These are phyloP conservation scores for Cryptocephalus primarius DNA, from an alignment of 2,888 invertebrate genomes.

Conservation along the genomic window DNA sequence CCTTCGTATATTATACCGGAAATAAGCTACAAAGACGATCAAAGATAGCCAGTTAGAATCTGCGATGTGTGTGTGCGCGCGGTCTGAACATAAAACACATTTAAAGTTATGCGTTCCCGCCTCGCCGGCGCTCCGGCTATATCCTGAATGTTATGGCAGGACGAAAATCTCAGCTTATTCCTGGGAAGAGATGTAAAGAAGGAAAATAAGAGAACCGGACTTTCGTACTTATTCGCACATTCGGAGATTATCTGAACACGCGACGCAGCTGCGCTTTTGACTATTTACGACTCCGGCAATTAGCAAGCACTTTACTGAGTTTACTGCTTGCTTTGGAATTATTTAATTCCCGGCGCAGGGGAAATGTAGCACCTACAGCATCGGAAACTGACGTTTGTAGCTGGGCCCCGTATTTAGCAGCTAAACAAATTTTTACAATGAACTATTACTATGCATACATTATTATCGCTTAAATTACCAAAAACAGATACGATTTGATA, in stretches of 20 bases:
- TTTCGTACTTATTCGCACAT: conserved; percentile 7
- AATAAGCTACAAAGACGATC: conserved; percentile 22
- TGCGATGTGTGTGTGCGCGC: background rate
- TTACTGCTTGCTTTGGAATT: no score
- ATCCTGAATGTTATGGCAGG: conserved; percentile 12
- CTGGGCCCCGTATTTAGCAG: no score
- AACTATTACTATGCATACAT: no score
- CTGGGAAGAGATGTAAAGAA: background rate
- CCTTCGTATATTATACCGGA: conserved; percentile 16
- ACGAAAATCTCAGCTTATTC: conserved; percentile 1
- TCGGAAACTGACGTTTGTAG: no score
- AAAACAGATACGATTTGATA: no score
- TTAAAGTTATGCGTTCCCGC: conserved; percentile 20
- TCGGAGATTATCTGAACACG: conserved; percentile 9
- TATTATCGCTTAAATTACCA: no score
- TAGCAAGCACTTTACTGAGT: no score
- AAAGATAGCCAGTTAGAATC: conserved; percentile 16
- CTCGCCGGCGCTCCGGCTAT: conserved; percentile 16
- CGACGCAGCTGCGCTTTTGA: conserved; percentile 11
- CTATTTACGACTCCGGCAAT: background rate
- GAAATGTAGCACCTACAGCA: no score
- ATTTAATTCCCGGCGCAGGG: no score
- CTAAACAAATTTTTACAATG: no score
- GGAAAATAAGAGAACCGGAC: conserved; percentile 5
- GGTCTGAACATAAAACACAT: conserved; percentile 15